Conservation (phyloP, 2,797 vertebrate species). For the Petrocephalus sullivani region DNA sequence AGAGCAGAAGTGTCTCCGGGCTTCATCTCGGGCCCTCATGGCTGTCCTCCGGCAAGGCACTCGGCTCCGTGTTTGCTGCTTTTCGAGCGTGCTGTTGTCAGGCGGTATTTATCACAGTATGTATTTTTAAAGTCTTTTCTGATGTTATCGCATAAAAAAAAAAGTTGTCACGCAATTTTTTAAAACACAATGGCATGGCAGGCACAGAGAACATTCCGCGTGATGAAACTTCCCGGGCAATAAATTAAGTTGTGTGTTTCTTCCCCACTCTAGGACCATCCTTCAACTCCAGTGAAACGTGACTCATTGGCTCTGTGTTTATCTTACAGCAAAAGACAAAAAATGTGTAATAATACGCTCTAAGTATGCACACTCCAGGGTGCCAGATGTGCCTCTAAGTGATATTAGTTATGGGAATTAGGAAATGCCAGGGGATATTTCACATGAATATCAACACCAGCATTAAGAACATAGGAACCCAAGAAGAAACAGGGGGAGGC, state of each 20-base stretch:
- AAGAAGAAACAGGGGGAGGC: background rate
- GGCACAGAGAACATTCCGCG: background rate
- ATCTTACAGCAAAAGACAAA: background rate
- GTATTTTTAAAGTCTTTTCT: conserved; percentile 15
- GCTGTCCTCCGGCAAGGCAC: background rate
- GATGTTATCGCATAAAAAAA: conserved; percentile 17
- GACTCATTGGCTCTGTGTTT: conserved; percentile 10
- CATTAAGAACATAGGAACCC: background rate
- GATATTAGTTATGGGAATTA: conserved; percentile 3
- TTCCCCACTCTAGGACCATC: conserved; percentile 1
- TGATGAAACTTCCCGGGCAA: background rate
- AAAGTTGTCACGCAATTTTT: background rate
- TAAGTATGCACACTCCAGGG: background rate
- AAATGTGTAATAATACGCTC: background rate
- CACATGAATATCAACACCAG: conserved; percentile 8
- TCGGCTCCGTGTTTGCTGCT: conserved; percentile 11
- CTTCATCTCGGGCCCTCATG: background rate
- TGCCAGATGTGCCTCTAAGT: background rate
- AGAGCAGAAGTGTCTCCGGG: background rate
- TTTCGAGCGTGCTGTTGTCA: conserved; percentile 35
- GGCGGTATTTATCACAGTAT: conserved; percentile 28
- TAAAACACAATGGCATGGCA: background rate
- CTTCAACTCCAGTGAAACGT: background rate
- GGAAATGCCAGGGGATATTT: background rate
- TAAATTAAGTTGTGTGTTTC: background rate